Percentiles rank a stretch among this genome's conserved stretches.
Conservation (phyloP, 2,113 vertebrate genomes). For the Raphicerus campestris region DNA sequence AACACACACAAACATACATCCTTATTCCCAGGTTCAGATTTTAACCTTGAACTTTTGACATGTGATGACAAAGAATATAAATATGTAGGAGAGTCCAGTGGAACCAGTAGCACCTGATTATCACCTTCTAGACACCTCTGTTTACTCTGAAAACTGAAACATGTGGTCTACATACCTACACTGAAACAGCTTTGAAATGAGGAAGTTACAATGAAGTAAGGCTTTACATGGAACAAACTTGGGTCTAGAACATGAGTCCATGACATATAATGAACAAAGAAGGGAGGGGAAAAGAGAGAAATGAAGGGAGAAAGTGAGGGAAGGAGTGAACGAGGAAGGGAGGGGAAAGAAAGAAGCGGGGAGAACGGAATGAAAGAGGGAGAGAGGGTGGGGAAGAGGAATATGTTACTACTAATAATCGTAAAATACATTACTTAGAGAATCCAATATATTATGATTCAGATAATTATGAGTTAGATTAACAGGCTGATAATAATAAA, state of each 20-base stretch:
- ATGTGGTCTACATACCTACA: not conserved
- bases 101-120: not conserved
- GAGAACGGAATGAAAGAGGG: rapidly evolving
- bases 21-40: not conserved
- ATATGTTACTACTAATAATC: not conserved
- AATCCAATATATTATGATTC: not conserved
- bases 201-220: not conserved
- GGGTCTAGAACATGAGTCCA: not conserved
- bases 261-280: not conserved
- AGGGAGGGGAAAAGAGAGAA: not conserved
- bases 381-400: not conserved
- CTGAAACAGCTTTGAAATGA: not conserved
- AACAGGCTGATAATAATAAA: not conserved
- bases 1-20: not conserved
- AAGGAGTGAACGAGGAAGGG: not conserved
- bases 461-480: not conserved
- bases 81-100: not conserved
- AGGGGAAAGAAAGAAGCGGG: rapidly evolving
- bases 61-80: conserved; percentile 53
- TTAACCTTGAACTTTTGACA: conserved; percentile 42
- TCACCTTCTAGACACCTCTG: not conserved
- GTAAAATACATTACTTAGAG: not conserved
- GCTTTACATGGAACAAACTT: not conserved
- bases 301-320: not conserved
- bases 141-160: not conserved